Base-by-base conservation (phyloP, 30 jellyfish, hydroid and myxozoan species). In the Rhopilema esculentum region DNA sequence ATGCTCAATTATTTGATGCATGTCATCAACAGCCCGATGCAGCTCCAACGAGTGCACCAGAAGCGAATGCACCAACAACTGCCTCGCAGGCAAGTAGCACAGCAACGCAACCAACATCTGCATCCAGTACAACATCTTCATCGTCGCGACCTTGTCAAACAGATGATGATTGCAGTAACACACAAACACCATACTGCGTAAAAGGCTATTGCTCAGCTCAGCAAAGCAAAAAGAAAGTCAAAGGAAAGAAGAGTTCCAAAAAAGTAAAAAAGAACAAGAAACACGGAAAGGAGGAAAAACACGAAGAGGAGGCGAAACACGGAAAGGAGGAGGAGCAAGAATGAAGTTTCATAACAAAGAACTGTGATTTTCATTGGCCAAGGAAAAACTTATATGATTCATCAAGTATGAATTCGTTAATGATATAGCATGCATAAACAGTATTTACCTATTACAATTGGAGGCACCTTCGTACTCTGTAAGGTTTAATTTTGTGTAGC, bases 181-280 rank as follows among this genome's bases (percentile, higher is more conserved):
- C 86, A 53, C 49, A 76, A 29, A 49, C 72, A 21, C 86, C 86
- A 33, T 50, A 76, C 12, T 76, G 86, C 74, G 86, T 76, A 32
- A 49, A 51, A 18, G 86, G 86, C 27, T 50, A 76, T 33, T 76
- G 86, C 69, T 49, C 86, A 7, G 86, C 86, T 0, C 21, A 69
- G 23, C 53, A 28, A 49, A 50, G 33, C n/a, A 71, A 71, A 33
- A 76, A 76, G 65, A 71, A 71, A 23, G 18, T 28, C 62, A 76
- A 76, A 30, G 66, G 52, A 27, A 18, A 31, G 73, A 51, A 48
- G 53, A 20, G 1, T 9, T 28, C 48, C 49, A 29, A 50, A 53
- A 76, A 76, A 25, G 29, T 19, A 0, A 28, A 69, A 28, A 76
- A 76, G 51, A 51, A 50, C 52, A 51, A 15, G 86, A 76, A 50